These are phyloP conservation scores for Cherax quadricarinatus DNA, from an alignment of 1,140 invertebrate species.

Conservation along the genomic window DNA sequence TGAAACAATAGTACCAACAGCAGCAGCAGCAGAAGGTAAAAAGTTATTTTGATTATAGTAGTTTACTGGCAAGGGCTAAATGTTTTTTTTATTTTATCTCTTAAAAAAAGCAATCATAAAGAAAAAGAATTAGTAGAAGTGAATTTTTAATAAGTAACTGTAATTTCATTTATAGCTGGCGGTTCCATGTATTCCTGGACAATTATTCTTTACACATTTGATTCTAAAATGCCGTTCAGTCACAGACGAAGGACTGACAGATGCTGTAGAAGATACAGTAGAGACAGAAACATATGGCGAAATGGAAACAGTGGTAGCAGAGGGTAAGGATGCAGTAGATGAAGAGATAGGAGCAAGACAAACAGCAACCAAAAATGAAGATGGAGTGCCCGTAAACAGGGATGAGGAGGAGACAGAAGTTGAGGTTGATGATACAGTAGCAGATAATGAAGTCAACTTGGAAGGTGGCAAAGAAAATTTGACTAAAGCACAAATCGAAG, in stretches of 20 bases:
- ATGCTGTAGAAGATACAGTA: conserved; percentile 7
- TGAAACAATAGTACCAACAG: background rate
- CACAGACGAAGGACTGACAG: background rate
- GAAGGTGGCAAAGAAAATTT: conserved; percentile 12
- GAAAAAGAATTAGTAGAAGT: background rate
- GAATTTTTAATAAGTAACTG: no score
- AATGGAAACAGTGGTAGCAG: conserved; percentile 1
- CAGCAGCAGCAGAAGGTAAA: conserved; percentile 22
- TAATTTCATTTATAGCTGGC: background rate
- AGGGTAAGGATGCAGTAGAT: conserved; percentile 3
- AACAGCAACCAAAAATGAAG: background rate
- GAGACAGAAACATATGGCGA: background rate
- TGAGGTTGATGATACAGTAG: background rate
- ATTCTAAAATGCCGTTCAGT: background rate
- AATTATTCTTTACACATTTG: background rate
- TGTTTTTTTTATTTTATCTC: background rate
- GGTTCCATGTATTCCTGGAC: background rate
- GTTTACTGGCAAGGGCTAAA: background rate
- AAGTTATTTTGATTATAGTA: background rate
- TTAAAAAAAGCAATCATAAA: background rate
- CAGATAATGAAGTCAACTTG: conserved; percentile 3
- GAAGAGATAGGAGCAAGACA: background rate
- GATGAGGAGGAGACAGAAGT: background rate
- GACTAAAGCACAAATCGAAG: conserved; percentile 13
- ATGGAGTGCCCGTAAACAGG: background rate